Base-by-base conservation (phyloP, 2,888 invertebrate species). In the Tenthredo amoena region DNA sequence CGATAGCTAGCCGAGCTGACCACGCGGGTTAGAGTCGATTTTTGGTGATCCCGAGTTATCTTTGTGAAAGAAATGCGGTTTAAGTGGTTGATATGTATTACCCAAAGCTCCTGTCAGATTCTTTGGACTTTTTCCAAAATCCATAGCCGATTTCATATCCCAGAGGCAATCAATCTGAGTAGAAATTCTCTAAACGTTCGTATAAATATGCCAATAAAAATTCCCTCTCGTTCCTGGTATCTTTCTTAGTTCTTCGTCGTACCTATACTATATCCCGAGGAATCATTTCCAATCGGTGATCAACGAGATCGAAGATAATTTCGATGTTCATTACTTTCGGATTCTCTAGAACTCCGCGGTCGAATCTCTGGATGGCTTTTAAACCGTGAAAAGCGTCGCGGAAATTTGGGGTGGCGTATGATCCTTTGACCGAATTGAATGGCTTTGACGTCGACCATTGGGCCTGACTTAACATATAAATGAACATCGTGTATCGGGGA, bases 381-480 rank as follows among this genome's bases (percentile, higher is more conserved):
- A 3, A 62, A 26, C 26, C 62, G 62, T 26, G 26, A 26, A 26
- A 62, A 62, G 26, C 21, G 26, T 62, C 26, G 62, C 34, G 34
- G 15, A 68, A 34, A 18, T 55, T 55, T 7, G n/a, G 55, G 55
- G 77, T 31, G 34, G 15, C 55, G 72, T 9, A 43, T 77, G 31
- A 83, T 68, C 65, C 82, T 40, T 65, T 62, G 82, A 83, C 68
- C 82, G 34, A 83, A 68, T 81, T 81, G 21, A 81, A 62, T 68
- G 37, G 82, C 62, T 83, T 83, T 83, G 82, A 65, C 82, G 34
- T 83, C 43, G 47, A 47, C 43, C 65, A 68, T 83, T 68, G 31
- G 47, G 68, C 31, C 37, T 83, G 62, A 62, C 81, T 81, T 83
- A 68, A 68, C 82, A 83, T 83, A 47, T 83, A 83, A 83, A 83